Base-by-base conservation (phyloP, 2,797 vertebrate genomes). In the Fistularia tabacaria region DNA sequence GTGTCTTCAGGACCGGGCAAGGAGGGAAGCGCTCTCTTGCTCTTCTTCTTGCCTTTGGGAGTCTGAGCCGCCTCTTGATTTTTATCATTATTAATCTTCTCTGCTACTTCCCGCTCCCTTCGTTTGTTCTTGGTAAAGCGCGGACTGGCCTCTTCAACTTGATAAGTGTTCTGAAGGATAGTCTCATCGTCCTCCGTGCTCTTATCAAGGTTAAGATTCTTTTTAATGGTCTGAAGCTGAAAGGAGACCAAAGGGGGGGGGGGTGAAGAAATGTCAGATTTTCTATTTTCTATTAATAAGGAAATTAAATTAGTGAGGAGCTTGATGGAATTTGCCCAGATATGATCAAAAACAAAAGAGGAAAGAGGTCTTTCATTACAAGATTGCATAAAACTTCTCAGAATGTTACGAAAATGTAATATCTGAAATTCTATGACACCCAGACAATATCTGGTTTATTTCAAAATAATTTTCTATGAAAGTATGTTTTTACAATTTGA, bases 221-320 rank as follows among this genome's bases (percentile, higher is more conserved):
- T 91, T 77, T 79, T 92, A 54, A 94, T 82, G 25, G 87, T 90
- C 57, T 92, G 90, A 80, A 93, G 91, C 97, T 99, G 15, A 52
- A 62, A 44, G 38, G 15, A 48, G 1, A 25, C 25, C 25, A 25
- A 5, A 25, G 25, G 25, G 25, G 25, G 0, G 12, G 7, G 25
- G 0, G 12, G 7, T 1, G 53, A 39, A 54, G 0, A 42, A 7
- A 48, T 46, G n/a, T 62, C n/a, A 51, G 1, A 14, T 15, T 39
- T 9, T 14, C 11, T 8, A 25, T 25, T 25, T 25, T 25, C 25
- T 25, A 25, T 25, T 25, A 25, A 25, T 25, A 25, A 25, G 25
- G 25, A 25, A 25, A 25, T 25, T 25, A 25, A 25, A 25, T 25
- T 25, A 25, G 25, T 25, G 25, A 25, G 25, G 25, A 25, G 25